These are phyloP conservation scores for Melikaiella ostensackeni DNA, from an alignment of 2,888 invertebrate genomes.

Conservation along the genomic window DNA sequence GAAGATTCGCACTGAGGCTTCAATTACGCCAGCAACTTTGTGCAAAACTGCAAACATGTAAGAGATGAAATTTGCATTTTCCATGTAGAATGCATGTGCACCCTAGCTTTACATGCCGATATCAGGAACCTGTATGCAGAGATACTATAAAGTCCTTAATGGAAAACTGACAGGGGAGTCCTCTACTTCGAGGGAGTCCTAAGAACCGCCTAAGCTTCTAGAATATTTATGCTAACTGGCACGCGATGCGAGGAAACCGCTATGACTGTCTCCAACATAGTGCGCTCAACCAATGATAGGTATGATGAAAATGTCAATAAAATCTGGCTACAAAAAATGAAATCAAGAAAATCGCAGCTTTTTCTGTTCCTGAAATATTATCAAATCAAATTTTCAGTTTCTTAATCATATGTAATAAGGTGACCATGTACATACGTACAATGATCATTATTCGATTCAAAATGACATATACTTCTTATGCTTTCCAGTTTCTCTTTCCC, in stretches of 20 bases:
- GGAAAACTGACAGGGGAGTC: slow-evolving; percentile 37
- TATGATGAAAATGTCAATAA: no score
- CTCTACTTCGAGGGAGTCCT: slow-evolving; percentile 33
- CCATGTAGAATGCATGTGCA: slow-evolving; percentile 4
- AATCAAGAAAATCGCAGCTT: no score
- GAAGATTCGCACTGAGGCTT: slow-evolving; percentile 44
- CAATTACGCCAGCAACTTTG: slow-evolving; percentile 21
- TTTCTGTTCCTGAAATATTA: no score
- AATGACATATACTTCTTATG: no score
- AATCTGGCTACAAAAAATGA: no score
- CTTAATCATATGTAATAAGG: no score
- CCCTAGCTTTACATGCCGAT: background rate
- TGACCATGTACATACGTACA: no score
- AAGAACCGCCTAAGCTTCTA: slow-evolving; percentile 41
- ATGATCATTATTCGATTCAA: no score
- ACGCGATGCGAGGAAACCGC: slow-evolving; percentile 57
- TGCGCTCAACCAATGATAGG: no score
- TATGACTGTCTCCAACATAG: slow-evolving; percentile 53
- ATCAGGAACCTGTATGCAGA: slow-evolving; percentile 18
- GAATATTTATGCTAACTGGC: slow-evolving; percentile 52
- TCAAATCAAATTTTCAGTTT: no score
- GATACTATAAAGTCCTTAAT: slow-evolving; percentile 33
- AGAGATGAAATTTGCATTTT: slow-evolving; percentile 13
- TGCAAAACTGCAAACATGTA: background rate
- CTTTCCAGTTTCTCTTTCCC: no score